These are phyloP conservation scores for Zaprionus obscuricornis DNA, from an alignment of 2,888 invertebrate species.

Conservation along the genomic window DNA sequence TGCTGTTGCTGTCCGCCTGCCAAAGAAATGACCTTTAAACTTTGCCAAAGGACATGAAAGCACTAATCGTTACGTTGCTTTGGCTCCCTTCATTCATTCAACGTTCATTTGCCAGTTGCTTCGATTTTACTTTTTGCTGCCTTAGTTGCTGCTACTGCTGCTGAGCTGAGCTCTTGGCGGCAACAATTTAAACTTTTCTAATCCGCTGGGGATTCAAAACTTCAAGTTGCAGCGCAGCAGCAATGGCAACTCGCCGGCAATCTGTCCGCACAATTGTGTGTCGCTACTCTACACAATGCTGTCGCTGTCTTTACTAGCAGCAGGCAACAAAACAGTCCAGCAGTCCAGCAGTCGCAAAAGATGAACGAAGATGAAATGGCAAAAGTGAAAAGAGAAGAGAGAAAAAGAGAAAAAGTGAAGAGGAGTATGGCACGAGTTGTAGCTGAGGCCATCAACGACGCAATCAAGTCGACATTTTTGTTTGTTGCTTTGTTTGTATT, in stretches of 20 bases:
- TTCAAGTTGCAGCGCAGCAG: constrained; percentile 67
- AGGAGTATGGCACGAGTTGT: constrained; percentile 3
- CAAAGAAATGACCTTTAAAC: constrained; percentile 79
- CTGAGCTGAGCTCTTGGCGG: constrained; percentile 54
- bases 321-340: not conserved
- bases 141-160: constrained; percentile 6
- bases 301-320: constrained; percentile 30
- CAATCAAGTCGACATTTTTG: constrained; percentile 77
- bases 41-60: constrained; percentile 79
- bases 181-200: constrained; percentile 80
- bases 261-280: constrained; percentile 71
- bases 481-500: constrained; percentile 70
- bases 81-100: constrained; percentile 64
- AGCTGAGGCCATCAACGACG: constrained; percentile 60
- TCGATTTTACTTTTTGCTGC: constrained; percentile 61
- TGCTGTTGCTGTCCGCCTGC: not conserved
- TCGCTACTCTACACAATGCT: constrained; percentile 8
- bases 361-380: no score
- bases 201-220: constrained; percentile 78
- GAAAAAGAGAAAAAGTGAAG: no score
- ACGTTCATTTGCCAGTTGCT: constrained; percentile 68
- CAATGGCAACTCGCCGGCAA: constrained; percentile 62
- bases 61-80: constrained; percentile 80
- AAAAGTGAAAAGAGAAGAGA: no score
- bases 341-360: no score